Evolutionary conservation across 1,140 invertebrate species (phyloP).

Genomic region (Meteorus sp.): DNA sequence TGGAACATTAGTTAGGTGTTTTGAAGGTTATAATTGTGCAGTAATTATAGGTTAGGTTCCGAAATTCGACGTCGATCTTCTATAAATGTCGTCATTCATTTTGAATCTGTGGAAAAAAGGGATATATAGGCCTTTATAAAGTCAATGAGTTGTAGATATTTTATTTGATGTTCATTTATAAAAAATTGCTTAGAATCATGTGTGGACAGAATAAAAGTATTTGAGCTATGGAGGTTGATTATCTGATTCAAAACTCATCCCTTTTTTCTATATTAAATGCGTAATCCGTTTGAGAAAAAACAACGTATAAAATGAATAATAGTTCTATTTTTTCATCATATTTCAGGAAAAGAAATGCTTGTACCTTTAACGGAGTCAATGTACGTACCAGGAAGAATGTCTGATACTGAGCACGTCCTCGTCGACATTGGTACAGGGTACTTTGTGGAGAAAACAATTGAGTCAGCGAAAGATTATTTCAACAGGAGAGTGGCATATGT

Average conservation of each 20-base stretch:
- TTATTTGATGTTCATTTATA: no score
- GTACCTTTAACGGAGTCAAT: conserved; percentile 93
- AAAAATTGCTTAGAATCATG: no score
- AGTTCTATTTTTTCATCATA: not conserved
- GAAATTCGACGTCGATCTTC: conserved; percentile 2
- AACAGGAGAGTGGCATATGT: conserved; percentile 88
- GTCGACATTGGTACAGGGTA: conserved; percentile 95
- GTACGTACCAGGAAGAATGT: conserved; percentile 88
- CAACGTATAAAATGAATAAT: no score
- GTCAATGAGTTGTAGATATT: no score
- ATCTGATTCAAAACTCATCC: no score
- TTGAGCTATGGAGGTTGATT: no score
- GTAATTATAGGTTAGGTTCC: conserved; percentile 36
- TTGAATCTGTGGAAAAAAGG: no score
- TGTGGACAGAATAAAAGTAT: no score
- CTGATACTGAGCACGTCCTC: conserved; percentile 80
- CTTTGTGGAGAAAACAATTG: conserved; percentile 86
- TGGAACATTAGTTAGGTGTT: no score
- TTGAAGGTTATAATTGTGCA: not conserved
- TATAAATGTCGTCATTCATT: no score
- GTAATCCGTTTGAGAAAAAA: no score
- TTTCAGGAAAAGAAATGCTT: conserved; percentile 71
- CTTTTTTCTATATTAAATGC: not conserved
- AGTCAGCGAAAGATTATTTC: conserved; percentile 87
- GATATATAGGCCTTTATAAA: no score